A percentile compares a stretch with the other conserved stretches of the same genome.
Evolutionary conservation across 2,888 invertebrate genomes (phyloP).

Genomic region (Gnatocerus cornutus): DNA sequence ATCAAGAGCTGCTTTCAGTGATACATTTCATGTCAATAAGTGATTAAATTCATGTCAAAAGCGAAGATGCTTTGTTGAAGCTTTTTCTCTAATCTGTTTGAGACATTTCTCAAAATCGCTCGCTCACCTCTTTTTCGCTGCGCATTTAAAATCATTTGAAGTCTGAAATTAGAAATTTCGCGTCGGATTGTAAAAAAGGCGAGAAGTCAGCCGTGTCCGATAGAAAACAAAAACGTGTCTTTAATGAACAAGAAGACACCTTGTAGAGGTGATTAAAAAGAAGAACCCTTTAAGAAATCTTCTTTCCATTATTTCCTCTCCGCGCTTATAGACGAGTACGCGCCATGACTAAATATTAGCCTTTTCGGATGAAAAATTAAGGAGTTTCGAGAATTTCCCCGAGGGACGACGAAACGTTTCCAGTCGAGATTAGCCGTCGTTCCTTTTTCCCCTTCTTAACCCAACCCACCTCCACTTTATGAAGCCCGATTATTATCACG

Average conservation of each 20-base stretch:
- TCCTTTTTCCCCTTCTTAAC: slow-evolving; percentile 5
- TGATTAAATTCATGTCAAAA: too few species aligned
- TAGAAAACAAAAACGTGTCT: slow-evolving; percentile 2
- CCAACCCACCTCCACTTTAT: slow-evolving; percentile 27
- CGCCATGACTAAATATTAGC: slow-evolving; percentile 49
- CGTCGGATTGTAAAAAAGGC: too few species aligned
- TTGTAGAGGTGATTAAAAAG: slow-evolving; percentile 32
- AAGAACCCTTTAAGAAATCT: slow-evolving; percentile 43
- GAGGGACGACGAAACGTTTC: slow-evolving; percentile 44
- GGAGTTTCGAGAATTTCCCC: slow-evolving; percentile 50
- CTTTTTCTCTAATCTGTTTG: too few species aligned
- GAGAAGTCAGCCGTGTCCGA: not conserved
- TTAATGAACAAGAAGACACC: slow-evolving; percentile 37
- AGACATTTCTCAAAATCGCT: too few species aligned
- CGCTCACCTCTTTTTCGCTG: too few species aligned
- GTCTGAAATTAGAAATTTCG: too few species aligned
- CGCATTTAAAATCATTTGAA: too few species aligned
- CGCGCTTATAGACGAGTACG: slow-evolving; percentile 35
- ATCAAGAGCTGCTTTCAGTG: too few species aligned
- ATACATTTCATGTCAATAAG: too few species aligned
- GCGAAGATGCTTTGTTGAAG: too few species aligned
- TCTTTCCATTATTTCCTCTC: slow-evolving; percentile 34
- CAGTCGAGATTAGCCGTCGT: slow-evolving; percentile 45
- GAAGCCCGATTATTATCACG: slow-evolving; percentile 36
- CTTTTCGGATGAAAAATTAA: slow-evolving; percentile 52